These are phyloP conservation scores for Selene dorsalis DNA, from an alignment of 2,797 vertebrate species.

Conservation along the genomic window DNA sequence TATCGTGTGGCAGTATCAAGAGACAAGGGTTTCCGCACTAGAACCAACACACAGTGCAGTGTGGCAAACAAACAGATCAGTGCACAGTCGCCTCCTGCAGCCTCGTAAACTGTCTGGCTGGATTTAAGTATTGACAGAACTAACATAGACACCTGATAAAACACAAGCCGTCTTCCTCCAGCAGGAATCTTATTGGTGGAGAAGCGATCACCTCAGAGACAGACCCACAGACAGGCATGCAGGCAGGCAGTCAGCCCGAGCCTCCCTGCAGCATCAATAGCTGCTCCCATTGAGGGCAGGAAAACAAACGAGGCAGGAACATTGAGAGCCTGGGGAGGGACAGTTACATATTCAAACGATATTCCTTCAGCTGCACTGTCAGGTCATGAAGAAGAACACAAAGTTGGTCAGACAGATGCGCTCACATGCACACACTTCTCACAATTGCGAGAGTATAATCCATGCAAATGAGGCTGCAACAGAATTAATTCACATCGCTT, in stretches of 20 bases:
- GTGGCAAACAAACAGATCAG: conserved; percentile 25
- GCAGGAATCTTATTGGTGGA: conserved; percentile 40
- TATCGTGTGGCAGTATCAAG: conserved; percentile 29
- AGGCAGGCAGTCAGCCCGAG: conserved; percentile 18
- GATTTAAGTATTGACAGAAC: conserved; percentile 2
- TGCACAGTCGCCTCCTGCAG: conserved; percentile 1
- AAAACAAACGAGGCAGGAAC: conserved; percentile 60
- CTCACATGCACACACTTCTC: background rate
- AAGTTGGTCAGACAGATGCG: conserved; percentile 11
- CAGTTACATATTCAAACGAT: conserved; percentile 36
- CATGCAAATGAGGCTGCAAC: conserved; percentile 26
- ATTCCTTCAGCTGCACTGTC: conserved; percentile 47
- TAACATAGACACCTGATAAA: conserved; percentile 39
- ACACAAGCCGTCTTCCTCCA: background rate
- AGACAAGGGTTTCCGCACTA: conserved; percentile 44
- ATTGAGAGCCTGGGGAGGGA: conserved; percentile 45
- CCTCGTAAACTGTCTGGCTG: background rate
- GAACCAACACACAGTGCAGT: conserved; percentile 23
- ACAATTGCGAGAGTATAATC: conserved; percentile 24
- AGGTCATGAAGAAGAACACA: conserved; percentile 36
- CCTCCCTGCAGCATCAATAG: conserved; percentile 53
- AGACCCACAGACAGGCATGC: conserved; percentile 21
- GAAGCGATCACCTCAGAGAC: conserved; percentile 48
- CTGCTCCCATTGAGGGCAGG: conserved; percentile 58
- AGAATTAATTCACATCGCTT: conserved; percentile 6